Conservation (phyloP, 1,140 invertebrate genomes). For the Drosophila saltans region DNA sequence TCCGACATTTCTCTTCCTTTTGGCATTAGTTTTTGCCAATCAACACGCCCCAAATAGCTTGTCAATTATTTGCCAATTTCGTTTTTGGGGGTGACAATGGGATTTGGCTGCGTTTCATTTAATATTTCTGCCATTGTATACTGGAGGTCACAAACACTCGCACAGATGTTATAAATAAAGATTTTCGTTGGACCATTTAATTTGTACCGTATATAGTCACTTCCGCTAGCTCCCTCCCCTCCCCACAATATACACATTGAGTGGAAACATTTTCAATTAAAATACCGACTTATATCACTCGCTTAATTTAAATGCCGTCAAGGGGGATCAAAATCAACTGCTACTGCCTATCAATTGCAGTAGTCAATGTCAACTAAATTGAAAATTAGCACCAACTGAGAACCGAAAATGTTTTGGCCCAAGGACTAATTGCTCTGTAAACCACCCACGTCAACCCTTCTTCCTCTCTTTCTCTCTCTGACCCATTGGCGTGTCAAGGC, state of each 20-base stretch:
- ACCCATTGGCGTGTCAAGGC: constrained; percentile 32
- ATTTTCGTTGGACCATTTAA: constrained; percentile 68
- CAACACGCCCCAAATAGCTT: constrained; percentile 78
- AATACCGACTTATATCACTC: constrained; percentile 66
- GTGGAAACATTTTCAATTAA: constrained; percentile 64
- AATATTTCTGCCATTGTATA: constrained; percentile 58
- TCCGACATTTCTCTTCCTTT: constrained; percentile 28
- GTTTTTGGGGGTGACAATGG: constrained; percentile 75
- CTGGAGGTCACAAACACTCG: constrained; percentile 36
- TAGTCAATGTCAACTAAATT: constrained; percentile 69
- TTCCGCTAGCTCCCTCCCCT: constrained; percentile 51
- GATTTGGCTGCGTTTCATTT: constrained; percentile 76
- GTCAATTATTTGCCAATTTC: constrained; percentile 80
- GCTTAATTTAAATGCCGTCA: constrained; percentile 75
- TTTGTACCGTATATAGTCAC: constrained; percentile 75
- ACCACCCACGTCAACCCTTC: constrained; percentile 8
- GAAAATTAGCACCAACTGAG: constrained; percentile 63
- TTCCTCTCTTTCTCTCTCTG: constrained; percentile 1
- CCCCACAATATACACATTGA: background rate
- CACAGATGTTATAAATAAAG: constrained; percentile 78
- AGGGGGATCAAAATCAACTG: constrained; percentile 70
- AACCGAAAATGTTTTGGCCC: constrained; percentile 13
- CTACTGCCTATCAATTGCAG: constrained; percentile 62
- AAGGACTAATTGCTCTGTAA: constrained; percentile 18
- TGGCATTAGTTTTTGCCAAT: constrained; percentile 79